Percentiles rank a stretch among this genome's conserved stretches.
Evolutionary conservation across 2,113 vertebrate species (phyloP).

Genomic region (Circaetus gallicus): DNA sequence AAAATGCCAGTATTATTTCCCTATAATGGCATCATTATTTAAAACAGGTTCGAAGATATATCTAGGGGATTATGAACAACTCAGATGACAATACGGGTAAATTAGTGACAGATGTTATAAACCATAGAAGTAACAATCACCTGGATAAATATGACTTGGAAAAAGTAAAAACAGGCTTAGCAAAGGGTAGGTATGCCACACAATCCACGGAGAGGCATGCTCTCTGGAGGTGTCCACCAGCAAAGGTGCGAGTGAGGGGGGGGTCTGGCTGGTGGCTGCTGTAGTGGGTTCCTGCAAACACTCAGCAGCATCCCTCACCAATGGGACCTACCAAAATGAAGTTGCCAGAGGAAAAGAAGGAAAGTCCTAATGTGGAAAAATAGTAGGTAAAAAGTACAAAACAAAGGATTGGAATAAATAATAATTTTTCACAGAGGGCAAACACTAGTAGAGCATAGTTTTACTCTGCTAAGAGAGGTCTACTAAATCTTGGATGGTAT

Average conservation of each 20-base stretch:
- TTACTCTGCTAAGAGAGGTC: neutral
- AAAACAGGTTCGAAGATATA: neutral
- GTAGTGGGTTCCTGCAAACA: neutral
- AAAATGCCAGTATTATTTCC: neutral
- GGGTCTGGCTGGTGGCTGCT: neutral
- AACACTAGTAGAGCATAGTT: neutral
- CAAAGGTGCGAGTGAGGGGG: accelerated
- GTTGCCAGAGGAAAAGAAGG: neutral
- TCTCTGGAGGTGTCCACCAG: accelerated
- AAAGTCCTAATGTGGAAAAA: neutral
- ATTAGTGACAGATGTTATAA: neutral
- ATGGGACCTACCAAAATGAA: neutral
- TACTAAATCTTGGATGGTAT: neutral
- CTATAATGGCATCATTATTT: neutral
- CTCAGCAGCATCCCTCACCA: neutral
- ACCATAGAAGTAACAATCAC: neutral
- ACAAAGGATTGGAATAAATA: neutral
- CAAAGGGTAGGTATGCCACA: neutral
- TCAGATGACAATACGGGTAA: neutral
- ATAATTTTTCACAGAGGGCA: neutral
- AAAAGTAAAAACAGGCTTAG: neutral
- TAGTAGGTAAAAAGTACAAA: neutral
- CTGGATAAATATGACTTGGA: neutral
- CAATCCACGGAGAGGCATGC: neutral
- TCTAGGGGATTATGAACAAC: neutral